Evolutionary conservation across 2,113 vertebrate species (phyloP).

Genomic region (Barbus barbus): DNA sequence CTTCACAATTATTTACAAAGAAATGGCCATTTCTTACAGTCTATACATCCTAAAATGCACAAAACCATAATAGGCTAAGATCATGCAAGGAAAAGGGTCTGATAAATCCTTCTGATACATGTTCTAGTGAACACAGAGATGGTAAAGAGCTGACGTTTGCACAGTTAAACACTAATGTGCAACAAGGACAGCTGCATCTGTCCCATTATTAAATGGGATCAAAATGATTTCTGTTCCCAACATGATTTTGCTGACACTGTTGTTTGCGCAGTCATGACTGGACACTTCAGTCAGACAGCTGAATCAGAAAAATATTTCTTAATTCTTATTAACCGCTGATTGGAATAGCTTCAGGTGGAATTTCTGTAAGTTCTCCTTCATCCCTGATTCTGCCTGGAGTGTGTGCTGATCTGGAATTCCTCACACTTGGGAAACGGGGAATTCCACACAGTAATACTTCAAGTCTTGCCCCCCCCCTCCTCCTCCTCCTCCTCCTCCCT

Average conservation of each 20-base stretch:
- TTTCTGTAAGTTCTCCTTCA: slow-evolving; percentile 6
- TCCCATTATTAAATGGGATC: slow-evolving; percentile 13
- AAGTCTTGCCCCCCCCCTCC: slow-evolving; percentile 40
- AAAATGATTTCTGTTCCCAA: background rate
- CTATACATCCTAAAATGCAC: too few relatives aligned
- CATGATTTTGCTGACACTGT: slow-evolving; percentile 19
- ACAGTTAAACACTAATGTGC: background rate
- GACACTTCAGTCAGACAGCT: background rate
- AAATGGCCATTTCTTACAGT: too few relatives aligned
- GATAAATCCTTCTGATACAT: background rate
- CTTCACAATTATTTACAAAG: too few relatives aligned
- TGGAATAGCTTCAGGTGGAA: slow-evolving; percentile 36
- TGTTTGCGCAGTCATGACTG: background rate
- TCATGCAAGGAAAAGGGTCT: background rate
- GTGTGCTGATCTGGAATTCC: slow-evolving; percentile 64
- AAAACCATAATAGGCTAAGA: background rate
- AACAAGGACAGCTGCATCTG: slow-evolving; percentile 10
- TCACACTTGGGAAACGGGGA: slow-evolving; percentile 63
- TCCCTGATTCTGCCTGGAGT: slow-evolving; percentile 11
- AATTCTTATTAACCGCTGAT: background rate
- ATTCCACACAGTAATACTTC: slow-evolving; percentile 68
- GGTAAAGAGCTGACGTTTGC: background rate
- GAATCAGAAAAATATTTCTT: slow-evolving; percentile 2
- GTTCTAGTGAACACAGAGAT: background rate
- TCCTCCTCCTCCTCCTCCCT: too few relatives aligned